Conservation (phyloP, 1,140 invertebrate species). For the Riptortus pedestris region DNA sequence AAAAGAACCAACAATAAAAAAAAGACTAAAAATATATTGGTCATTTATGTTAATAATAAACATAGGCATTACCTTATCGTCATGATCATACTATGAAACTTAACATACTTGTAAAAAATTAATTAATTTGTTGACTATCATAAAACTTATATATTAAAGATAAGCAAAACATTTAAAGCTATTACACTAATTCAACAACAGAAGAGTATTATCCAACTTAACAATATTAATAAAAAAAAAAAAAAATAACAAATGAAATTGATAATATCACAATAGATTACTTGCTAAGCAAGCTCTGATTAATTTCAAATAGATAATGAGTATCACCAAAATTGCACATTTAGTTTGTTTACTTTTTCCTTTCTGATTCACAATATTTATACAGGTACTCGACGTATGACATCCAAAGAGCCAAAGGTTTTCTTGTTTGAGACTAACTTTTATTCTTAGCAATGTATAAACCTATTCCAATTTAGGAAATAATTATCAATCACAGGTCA, state of each 20-base stretch:
- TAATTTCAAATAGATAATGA: constrained; percentile 17
- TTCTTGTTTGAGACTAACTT: constrained; percentile 10
- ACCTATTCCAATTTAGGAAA: neutral
- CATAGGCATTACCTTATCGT: neutral
- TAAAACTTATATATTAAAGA: neutral
- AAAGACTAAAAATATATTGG: no score
- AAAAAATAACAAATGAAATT: neutral
- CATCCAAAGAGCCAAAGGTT: constrained; percentile 10
- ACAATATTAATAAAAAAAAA: constrained; percentile 1
- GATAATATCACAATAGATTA: neutral
- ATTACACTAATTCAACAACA: neutral
- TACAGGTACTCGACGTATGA: constrained; percentile 7
- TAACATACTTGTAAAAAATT: neutral
- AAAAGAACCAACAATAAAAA: no score
- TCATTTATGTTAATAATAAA: no score
- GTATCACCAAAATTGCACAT: constrained; percentile 15
- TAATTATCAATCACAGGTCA: neutral
- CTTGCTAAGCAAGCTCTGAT: constrained; percentile 7
- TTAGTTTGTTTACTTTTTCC: neutral
- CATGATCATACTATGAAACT: neutral
- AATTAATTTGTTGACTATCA: neutral
- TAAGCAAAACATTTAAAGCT: neutral
- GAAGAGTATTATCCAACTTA: neutral
- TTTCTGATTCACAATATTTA: neutral
- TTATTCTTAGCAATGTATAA: neutral